Conservation (phyloP, 2,797 vertebrate species). For the Rhinatrema bivittatum region DNA sequence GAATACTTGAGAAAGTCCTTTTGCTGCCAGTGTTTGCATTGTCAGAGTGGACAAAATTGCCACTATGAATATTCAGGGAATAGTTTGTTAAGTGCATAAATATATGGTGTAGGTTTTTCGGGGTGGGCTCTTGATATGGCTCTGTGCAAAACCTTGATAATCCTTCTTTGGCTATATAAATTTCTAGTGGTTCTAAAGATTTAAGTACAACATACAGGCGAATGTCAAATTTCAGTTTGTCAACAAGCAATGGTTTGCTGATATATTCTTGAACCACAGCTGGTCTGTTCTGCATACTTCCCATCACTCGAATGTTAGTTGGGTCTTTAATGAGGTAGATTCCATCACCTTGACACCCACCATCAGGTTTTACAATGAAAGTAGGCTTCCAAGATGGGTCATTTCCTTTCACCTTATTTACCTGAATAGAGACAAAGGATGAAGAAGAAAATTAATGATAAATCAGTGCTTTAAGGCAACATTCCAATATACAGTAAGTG, state of each 20-base stretch:
- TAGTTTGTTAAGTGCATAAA: slow-evolving; percentile 98
- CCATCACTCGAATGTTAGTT: slow-evolving; percentile 65
- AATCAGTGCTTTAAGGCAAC: background rate
- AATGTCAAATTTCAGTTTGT: slow-evolving; percentile 96
- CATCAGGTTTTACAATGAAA: slow-evolving; percentile 93
- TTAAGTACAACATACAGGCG: slow-evolving; percentile 91
- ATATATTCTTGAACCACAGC: slow-evolving; percentile 94
- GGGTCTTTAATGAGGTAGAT: slow-evolving; percentile 98
- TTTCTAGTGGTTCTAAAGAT: slow-evolving; percentile 87
- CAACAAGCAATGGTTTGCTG: slow-evolving; percentile 84
- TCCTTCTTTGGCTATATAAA: slow-evolving; percentile 94
- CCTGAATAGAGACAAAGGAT: slow-evolving; percentile 47
- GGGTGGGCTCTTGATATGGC: slow-evolving; percentile 85
- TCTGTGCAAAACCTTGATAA: slow-evolving; percentile 95
- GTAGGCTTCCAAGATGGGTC: slow-evolving; percentile 73
- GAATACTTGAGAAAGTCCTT: slow-evolving; percentile 87
- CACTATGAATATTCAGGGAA: slow-evolving; percentile 88
- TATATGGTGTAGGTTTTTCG: slow-evolving; percentile 86
- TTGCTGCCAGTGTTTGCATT: slow-evolving; percentile 89
- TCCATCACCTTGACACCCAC: slow-evolving; percentile 92
- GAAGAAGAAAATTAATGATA: background rate
- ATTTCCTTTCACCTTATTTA: slow-evolving; percentile 71
- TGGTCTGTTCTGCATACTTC: slow-evolving; percentile 70
- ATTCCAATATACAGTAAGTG: too few relatives aligned
- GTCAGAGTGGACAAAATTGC: slow-evolving; percentile 90